Percentiles rank a stretch among this genome's conserved stretches.
phyloP scores from a whole-genome alignment of 1,140 invertebrate genomes.

The Cyclargus thomasi region DNA sequence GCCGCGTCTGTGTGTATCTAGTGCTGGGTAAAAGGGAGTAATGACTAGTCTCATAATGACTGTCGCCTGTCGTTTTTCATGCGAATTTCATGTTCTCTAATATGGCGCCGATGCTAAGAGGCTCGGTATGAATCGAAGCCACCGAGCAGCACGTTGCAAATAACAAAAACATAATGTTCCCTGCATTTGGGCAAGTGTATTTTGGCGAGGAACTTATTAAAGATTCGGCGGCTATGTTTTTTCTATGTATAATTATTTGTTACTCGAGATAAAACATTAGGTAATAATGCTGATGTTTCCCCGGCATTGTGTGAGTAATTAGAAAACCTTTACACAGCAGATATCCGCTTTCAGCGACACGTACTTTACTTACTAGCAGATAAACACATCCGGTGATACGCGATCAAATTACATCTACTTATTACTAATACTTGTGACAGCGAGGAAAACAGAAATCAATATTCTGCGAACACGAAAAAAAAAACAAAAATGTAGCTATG shows the following conservation, averaged over 20 bases:
- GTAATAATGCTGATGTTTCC: background rate
- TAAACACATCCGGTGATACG: constrained; percentile 7
- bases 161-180: too few relatives aligned
- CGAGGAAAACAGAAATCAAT: constrained; percentile 14
- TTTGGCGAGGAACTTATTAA: too few relatives aligned
- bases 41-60: background rate
- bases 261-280: too few relatives aligned
- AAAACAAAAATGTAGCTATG: too few relatives aligned
- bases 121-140: background rate
- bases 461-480: background rate
- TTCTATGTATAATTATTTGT: too few relatives aligned
- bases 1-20: background rate
- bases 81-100: background rate
- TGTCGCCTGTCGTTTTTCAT: background rate
- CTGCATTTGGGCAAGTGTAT: too few relatives aligned
- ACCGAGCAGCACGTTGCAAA: too few relatives aligned
- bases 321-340: background rate
- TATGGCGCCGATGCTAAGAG: background rate
- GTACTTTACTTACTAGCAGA: background rate
- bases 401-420: background rate
- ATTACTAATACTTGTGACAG: background rate
- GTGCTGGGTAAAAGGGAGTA: background rate
- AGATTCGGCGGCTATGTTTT: too few relatives aligned
- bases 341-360: constrained; percentile 12
- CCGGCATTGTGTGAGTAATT: background rate